These are phyloP conservation scores for Villa cingulata DNA, from an alignment of 2,888 invertebrate genomes.

Conservation along the genomic window DNA sequence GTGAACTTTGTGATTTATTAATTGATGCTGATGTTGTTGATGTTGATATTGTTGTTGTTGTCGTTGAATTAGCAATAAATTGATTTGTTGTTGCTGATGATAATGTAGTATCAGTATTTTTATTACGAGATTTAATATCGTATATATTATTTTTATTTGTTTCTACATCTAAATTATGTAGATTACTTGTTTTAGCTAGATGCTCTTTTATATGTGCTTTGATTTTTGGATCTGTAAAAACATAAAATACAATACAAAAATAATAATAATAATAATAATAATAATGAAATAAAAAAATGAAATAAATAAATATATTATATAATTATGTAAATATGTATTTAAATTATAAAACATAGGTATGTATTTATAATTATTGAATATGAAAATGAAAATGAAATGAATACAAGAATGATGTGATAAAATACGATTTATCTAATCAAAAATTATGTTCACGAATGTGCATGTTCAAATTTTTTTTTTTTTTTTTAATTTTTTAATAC, in stretches of 20 bases:
- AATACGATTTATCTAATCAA: too few species aligned
- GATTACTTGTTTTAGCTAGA: constrained; percentile 45
- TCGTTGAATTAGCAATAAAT: constrained; percentile 5
- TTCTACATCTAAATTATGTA: constrained; percentile 40
- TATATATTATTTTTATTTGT: constrained; percentile 34
- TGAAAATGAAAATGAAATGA: too few species aligned
- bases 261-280: too few species aligned
- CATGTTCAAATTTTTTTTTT: too few species aligned
- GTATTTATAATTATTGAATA: too few species aligned
- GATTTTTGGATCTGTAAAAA: constrained; percentile 66
- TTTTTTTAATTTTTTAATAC: too few species aligned
- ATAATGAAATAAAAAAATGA: too few species aligned
- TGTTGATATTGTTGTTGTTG: constrained; percentile 15
- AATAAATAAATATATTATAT: too few species aligned
- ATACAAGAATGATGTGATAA: background rate
- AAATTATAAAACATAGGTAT: too few species aligned
- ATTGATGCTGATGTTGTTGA: constrained; percentile 20
- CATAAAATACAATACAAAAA: too few species aligned
- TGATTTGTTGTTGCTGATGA: constrained; percentile 21
- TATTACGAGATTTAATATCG: constrained; percentile 29
- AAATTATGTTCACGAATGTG: too few species aligned
- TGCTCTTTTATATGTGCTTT: constrained; percentile 66
- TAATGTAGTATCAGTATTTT: constrained; percentile 31
- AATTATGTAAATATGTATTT: too few species aligned
- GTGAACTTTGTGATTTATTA: constrained; percentile 14